phyloP scores from a whole-genome alignment of 2,888 invertebrate genomes.

The Hirtodrosophila alboralis region DNA sequence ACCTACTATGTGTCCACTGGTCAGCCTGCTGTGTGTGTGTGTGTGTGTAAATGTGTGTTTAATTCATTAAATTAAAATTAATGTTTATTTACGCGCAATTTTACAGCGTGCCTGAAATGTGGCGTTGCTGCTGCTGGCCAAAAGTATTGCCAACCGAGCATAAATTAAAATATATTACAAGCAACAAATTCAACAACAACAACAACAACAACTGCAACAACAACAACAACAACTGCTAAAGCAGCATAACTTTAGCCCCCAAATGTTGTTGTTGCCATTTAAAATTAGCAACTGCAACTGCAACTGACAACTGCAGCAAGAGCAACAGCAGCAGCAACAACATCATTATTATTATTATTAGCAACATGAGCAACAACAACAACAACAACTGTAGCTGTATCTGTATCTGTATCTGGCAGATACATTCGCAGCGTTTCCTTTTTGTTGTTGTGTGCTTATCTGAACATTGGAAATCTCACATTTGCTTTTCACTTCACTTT shows the following conservation, averaged over 20 bases:
- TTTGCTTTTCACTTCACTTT: slow-evolving; percentile 54
- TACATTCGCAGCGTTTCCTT: slow-evolving; percentile 45
- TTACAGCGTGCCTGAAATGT: slow-evolving; percentile 66
- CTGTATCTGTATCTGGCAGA: slow-evolving; percentile 44
- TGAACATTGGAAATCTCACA: slow-evolving; percentile 57
- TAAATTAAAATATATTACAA: slow-evolving; percentile 76
- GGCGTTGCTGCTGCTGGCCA: slow-evolving; percentile 62
- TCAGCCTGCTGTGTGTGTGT: slow-evolving; percentile 26
- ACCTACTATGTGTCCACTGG: slow-evolving; percentile 26
- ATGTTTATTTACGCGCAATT: slow-evolving; percentile 76
- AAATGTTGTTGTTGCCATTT: slow-evolving; percentile 54
- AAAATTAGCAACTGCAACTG: slow-evolving; percentile 68
- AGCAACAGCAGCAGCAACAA: slow-evolving; percentile 17
- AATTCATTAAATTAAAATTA: slow-evolving; percentile 79
- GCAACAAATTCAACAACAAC: slow-evolving; percentile 12
- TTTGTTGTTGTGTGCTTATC: slow-evolving; percentile 51
- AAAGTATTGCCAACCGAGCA: slow-evolving; percentile 75
- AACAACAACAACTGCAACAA: too few relatives aligned
- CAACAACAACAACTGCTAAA: too few relatives aligned
- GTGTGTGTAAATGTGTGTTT: slow-evolving; percentile 43
- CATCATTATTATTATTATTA: slow-evolving; percentile 55
- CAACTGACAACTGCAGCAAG: slow-evolving; percentile 24
- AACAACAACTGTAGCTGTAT: slow-evolving; percentile 18
- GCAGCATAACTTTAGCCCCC: too few relatives aligned
- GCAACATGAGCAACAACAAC: slow-evolving; percentile 41